Evolutionary conservation across 2,797 vertebrate species (phyloP), one percentile per base, ranked within the genome.

Genomic region (Oceanodroma leucorhoa): DNA sequence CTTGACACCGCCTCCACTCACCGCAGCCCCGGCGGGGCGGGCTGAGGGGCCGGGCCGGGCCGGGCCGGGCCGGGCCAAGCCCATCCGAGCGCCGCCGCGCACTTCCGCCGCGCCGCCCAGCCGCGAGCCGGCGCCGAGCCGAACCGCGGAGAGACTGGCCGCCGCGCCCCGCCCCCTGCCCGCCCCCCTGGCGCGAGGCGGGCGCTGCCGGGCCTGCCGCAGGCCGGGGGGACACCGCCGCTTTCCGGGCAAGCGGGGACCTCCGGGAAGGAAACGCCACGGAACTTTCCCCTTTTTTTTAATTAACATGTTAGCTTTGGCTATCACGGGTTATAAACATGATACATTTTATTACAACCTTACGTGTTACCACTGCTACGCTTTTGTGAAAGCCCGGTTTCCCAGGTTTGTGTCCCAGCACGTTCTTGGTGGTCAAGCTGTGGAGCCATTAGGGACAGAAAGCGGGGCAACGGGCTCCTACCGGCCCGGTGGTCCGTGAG

Each of bases 231-330:
- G 51, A 20, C 30, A 1, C 41, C 5, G 23, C 36, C 64, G 36
- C 43, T 72, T 45, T 19, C n/a, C 27, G 20, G 29, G 13, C 55
- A 6, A 40, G 8, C 6, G 30, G 57, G n/a, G 26, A 20, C 22
- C n/a, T 2, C 51, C 19, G 14, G 34, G 30, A 3, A 1, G 0
- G 8, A 0, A 6, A 2, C 0, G 18, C 14, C 1, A 0, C 4
- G 2, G 1, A 26, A 4, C 5, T 34, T 18, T 11, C 7, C 15
- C 14, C 18, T 12, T 14, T 7, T 11, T 7, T 13, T 7, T 5
- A 16, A 3, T 11, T 14, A 27, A 1, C 4, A 5, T 0, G 22
- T 14, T 6, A 14, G 61, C 21, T 22, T 4, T 27, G 46, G 1
- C 34, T 14, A 7, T 19, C 41, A 0, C 2, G 20, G 14, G 0